A percentile compares a stretch with the other conserved stretches of the same genome.
Evolutionary conservation across 1,140 invertebrate species (phyloP).

Genomic region (Daktulosphaira vitifoliae): DNA sequence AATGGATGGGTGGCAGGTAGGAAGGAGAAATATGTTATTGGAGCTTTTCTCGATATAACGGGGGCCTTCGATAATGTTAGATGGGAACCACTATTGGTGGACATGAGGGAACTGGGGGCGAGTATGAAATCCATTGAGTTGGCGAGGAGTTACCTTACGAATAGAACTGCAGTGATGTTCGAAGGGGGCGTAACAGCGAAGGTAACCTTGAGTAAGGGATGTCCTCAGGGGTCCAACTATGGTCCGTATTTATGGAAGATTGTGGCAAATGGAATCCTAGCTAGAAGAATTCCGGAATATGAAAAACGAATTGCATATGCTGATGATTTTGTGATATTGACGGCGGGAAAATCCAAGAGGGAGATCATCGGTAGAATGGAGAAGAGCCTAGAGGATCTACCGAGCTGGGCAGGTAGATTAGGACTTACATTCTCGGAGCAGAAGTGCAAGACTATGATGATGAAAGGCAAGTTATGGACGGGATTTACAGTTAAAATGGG

Average conservation of each 20-base stretch:
- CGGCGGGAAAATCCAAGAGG: neutral
- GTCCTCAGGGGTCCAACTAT: constrained; percentile 12
- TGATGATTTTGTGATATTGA: constrained; percentile 34
- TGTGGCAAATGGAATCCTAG: neutral
- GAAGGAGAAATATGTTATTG: neutral
- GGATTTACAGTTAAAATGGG: neutral
- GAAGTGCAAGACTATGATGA: neutral
- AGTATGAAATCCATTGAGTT: neutral
- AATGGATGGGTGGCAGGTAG: neutral
- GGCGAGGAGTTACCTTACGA: neutral
- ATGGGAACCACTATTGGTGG: neutral
- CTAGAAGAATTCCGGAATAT: too few relatives aligned
- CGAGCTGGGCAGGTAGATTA: neutral
- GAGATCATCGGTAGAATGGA: neutral
- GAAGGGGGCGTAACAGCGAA: neutral
- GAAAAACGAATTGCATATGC: constrained; percentile 7
- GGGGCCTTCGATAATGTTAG: constrained; percentile 8
- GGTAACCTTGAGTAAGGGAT: neutral
- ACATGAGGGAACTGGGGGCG: neutral
- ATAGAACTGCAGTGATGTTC: neutral
- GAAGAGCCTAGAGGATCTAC: neutral
- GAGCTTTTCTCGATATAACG: constrained; percentile 10
- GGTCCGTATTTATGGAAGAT: constrained; percentile 19
- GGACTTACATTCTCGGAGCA: neutral
- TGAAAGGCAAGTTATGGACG: neutral